phyloP scores from a whole-genome alignment of 2,888 invertebrate species.

The Ecliptopera silaceata region DNA sequence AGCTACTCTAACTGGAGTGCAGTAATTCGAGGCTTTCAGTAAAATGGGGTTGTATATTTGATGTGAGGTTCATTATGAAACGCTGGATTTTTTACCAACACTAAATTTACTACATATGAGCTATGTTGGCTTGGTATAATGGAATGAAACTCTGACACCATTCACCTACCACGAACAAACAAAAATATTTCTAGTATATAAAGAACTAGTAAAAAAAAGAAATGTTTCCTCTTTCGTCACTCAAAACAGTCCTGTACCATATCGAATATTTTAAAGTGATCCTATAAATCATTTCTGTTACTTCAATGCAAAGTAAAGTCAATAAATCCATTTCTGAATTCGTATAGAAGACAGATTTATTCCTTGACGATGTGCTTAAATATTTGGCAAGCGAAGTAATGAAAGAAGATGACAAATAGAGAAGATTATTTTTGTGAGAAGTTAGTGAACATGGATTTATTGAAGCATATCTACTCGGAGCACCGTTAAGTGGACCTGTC shows the following conservation, averaged over 20 bases:
- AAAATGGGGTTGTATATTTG: neutral
- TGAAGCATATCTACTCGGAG: slow-evolving; percentile 8
- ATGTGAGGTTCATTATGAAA: too few relatives aligned
- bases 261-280: slow-evolving; percentile 12
- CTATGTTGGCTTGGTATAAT: too few relatives aligned
- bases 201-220: too few relatives aligned
- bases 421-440: slow-evolving; percentile 13
- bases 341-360: slow-evolving; percentile 34
- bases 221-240: neutral
- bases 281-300: slow-evolving; percentile 36
- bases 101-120: too few relatives aligned
- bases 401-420: slow-evolving; percentile 16
- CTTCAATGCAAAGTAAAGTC: slow-evolving; percentile 23
- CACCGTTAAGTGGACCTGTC: slow-evolving; percentile 4
- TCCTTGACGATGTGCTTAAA: slow-evolving; percentile 27
- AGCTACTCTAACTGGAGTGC: neutral
- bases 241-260: neutral
- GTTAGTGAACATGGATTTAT: slow-evolving; percentile 21
- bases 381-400: slow-evolving; percentile 21
- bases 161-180: too few relatives aligned
- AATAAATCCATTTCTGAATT: slow-evolving; percentile 40
- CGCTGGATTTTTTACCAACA: too few relatives aligned
- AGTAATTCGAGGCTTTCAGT: neutral
- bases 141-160: too few relatives aligned
- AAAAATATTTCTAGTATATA: too few relatives aligned